Conservation (phyloP, 2,888 invertebrate species). For the Campoletis raptor region DNA sequence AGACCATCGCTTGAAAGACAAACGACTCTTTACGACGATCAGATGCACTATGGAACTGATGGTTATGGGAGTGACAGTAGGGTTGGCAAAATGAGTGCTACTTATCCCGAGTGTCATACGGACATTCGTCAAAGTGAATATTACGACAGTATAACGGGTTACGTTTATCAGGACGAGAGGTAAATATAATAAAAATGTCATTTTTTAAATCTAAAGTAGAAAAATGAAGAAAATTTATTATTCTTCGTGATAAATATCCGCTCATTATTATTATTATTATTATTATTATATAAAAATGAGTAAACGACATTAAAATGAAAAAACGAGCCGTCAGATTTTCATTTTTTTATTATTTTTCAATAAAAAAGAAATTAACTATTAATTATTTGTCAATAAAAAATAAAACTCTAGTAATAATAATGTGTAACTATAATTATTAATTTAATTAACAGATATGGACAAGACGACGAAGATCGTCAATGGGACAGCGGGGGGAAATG, state of each 20-base stretch:
- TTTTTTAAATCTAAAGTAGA: not conserved
- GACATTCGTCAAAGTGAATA: slow-evolving; percentile 88
- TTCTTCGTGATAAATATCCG: not conserved
- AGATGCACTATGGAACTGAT: slow-evolving; percentile 86
- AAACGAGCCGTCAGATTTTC: no score
- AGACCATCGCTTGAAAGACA: slow-evolving; percentile 93
- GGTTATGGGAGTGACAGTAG: slow-evolving; percentile 81
- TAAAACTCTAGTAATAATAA: not conserved
- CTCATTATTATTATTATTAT: not conserved
- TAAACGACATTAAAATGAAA: not conserved
- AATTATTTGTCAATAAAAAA: not conserved
- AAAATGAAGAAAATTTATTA: not conserved
- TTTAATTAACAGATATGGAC: slow-evolving; percentile 85
- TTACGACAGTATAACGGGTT: slow-evolving; percentile 88
- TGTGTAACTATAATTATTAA: not conserved
- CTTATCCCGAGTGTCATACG: slow-evolving; percentile 82
- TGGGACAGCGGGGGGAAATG: slow-evolving; percentile 90
- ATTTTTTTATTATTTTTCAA: no score
- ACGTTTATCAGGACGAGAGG: slow-evolving; percentile 87
- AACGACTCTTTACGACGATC: slow-evolving; percentile 92
- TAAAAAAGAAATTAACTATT: not conserved
- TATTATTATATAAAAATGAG: not conserved
- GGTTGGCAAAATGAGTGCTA: slow-evolving; percentile 80
- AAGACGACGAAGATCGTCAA: slow-evolving; percentile 89
- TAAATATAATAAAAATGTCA: slow-evolving; percentile 53